phyloP scores from a whole-genome alignment of 2,888 invertebrate genomes.

The Cheiracanthium punctorium region DNA sequence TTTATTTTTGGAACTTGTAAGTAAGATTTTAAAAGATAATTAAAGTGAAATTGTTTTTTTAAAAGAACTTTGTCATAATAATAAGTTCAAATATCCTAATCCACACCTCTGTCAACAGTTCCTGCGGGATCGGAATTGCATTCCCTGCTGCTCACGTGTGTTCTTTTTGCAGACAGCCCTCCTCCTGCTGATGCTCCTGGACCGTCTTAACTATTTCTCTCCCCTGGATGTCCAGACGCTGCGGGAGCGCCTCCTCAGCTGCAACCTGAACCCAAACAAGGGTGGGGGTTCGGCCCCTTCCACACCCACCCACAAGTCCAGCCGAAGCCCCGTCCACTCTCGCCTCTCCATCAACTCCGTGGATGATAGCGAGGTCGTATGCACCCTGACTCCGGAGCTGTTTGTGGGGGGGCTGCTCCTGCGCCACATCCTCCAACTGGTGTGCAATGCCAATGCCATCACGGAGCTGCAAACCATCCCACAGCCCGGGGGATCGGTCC shows the following conservation, averaged over 20 bases:
- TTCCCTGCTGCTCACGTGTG: too few species aligned
- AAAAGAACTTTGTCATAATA: too few species aligned
- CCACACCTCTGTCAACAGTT: too few species aligned
- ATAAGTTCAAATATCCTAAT: too few species aligned
- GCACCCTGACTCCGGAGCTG: slow-evolving; percentile 56
- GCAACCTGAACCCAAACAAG: slow-evolving; percentile 26
- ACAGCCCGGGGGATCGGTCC: slow-evolving; percentile 41
- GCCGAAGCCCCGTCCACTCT: slow-evolving; percentile 63
- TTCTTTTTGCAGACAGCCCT: slow-evolving; percentile 53
- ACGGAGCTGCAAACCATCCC: slow-evolving; percentile 75
- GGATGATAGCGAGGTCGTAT: slow-evolving; percentile 41
- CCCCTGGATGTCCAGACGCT: slow-evolving; percentile 49
- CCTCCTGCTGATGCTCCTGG: slow-evolving; percentile 50
- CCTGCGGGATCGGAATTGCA: too few species aligned
- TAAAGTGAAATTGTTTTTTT: too few species aligned
- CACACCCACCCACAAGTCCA: slow-evolving; percentile 66
- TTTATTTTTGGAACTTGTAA: too few species aligned
- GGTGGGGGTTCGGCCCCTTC: slow-evolving; percentile 61
- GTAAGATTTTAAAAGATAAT: too few species aligned
- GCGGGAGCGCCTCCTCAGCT: slow-evolving; percentile 43
- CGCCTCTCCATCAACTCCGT: slow-evolving; percentile 50
- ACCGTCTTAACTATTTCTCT: slow-evolving; percentile 56
- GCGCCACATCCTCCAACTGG: slow-evolving; percentile 86
- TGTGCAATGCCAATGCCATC: slow-evolving; percentile 86
- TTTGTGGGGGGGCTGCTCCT: slow-evolving; percentile 83